phyloP scores from a whole-genome alignment of 1,140 invertebrate genomes.

The Neotoxoptera formosana region DNA sequence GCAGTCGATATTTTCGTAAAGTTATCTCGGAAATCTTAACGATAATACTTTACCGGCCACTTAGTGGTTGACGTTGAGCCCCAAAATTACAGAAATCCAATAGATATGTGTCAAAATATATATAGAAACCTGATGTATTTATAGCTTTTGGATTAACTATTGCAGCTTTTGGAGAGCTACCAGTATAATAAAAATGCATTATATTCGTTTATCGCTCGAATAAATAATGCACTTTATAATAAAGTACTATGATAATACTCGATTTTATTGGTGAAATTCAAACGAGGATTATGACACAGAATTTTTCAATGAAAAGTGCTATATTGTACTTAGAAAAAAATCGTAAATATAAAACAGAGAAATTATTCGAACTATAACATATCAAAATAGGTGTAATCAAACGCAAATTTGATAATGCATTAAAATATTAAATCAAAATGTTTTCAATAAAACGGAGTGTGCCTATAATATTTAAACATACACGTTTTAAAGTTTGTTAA shows the following conservation, averaged over 20 bases:
- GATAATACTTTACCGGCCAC: slow-evolving; percentile 6
- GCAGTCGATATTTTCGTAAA: not conserved
- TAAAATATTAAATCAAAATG: not conserved
- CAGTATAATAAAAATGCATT: slow-evolving; percentile 14
- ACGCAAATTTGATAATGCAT: not conserved
- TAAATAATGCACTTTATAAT: slow-evolving; percentile 35
- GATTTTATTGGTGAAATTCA: slow-evolving; percentile 32
- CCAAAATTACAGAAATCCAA: slow-evolving; percentile 26
- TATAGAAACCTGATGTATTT: slow-evolving; percentile 36
- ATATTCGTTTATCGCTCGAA: not conserved
- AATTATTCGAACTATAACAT: not conserved
- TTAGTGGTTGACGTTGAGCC: slow-evolving; percentile 29
- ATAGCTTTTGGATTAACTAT: slow-evolving; percentile 33
- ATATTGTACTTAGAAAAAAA: not conserved
- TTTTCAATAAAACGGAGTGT: not conserved
- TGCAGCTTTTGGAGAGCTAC: not conserved
- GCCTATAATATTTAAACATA: not conserved
- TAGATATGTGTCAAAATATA: not conserved
- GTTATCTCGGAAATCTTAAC: not conserved
- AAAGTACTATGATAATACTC: slow-evolving; percentile 5
- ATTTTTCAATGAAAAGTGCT: not conserved
- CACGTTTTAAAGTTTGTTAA: not conserved
- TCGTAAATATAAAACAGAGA: not conserved
- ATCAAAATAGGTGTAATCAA: not conserved
- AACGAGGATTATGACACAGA: not conserved